These are phyloP conservation scores for Pelochelys cantorii DNA, from an alignment of 2,797 vertebrate genomes.

Conservation along the genomic window DNA sequence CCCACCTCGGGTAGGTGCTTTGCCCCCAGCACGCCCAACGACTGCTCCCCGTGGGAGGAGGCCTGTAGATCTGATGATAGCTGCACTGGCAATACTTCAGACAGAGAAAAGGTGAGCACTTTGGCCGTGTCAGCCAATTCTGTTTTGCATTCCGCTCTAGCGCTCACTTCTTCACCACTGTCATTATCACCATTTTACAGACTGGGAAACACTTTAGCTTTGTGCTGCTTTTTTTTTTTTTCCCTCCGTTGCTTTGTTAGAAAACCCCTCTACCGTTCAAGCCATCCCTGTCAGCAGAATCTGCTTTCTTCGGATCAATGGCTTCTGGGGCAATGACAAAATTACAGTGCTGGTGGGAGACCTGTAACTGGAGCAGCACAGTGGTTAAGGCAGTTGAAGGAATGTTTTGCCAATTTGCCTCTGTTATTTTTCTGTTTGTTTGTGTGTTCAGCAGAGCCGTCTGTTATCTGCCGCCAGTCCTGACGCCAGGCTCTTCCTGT, in stretches of 20 bases:
- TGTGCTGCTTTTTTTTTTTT: conserved; percentile 16
- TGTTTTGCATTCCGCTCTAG: not conserved
- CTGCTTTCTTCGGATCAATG: conserved; percentile 37
- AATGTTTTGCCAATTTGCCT: conserved; percentile 76
- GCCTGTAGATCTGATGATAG: not conserved
- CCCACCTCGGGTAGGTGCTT: not conserved
- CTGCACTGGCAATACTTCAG: not conserved
- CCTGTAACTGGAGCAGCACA: conserved; percentile 79
- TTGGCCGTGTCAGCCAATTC: not conserved
- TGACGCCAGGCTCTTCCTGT: conserved; percentile 98
- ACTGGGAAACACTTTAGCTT: conserved; percentile 31
- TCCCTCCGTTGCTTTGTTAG: not conserved
- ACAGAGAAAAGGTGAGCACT: not conserved
- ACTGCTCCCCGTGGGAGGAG: not conserved
- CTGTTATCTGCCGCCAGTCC: conserved; percentile 92
- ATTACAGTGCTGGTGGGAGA: conserved; percentile 53
- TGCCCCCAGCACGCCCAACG: not conserved
- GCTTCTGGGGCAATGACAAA: conserved; percentile 57
- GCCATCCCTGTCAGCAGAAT: conserved; percentile 32
- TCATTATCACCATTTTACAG: not conserved
- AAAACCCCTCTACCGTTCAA: not conserved
- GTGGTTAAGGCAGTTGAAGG: conserved; percentile 81
- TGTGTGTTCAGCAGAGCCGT: conserved; percentile 87
- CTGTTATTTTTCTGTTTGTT: conserved; percentile 82
- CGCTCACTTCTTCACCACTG: not conserved